A percentile compares a stretch with the other conserved stretches of the same genome.
Conservation (phyloP, 2,888 invertebrate genomes). For the Yponomeuta cagnagella region DNA sequence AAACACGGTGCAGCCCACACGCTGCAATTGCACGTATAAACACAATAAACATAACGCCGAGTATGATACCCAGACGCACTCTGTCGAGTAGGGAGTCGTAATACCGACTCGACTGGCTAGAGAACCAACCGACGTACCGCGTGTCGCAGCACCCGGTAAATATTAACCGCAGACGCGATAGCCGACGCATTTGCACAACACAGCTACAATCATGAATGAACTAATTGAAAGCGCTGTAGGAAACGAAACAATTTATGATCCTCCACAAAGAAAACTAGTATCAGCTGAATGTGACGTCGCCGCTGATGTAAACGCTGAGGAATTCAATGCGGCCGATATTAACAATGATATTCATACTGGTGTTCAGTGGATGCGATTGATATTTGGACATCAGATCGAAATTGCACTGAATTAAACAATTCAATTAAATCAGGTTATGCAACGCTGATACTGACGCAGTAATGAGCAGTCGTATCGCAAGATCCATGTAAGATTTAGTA, state of each 20-base stretch:
- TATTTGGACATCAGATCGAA: neutral
- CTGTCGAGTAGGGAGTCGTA: neutral
- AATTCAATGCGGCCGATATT: conserved; percentile 5
- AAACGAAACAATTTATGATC: conserved; percentile 28
- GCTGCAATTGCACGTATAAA: conserved; percentile 58
- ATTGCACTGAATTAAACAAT: neutral
- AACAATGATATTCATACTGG: neutral
- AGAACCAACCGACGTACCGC: neutral
- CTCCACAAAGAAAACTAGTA: conserved; percentile 21
- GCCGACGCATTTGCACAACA: conserved; percentile 30
- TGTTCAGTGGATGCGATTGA: neutral
- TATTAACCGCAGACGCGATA: conserved; percentile 40
- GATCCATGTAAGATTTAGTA: no score
- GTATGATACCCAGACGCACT: conserved; percentile 6
- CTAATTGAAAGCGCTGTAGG: conserved; percentile 28
- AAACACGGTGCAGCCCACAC: conserved; percentile 55
- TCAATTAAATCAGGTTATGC: neutral
- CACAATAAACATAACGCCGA: conserved; percentile 22
- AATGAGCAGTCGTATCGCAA: neutral
- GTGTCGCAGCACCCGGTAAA: neutral
- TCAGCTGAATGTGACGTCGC: conserved; percentile 15
- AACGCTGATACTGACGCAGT: neutral
- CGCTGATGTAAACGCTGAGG: conserved; percentile 3
- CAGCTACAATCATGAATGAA: conserved; percentile 42
- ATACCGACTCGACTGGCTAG: no score